These are phyloP conservation scores for Micrasema minimum DNA, from an alignment of 1,140 invertebrate genomes.

Conservation along the genomic window DNA sequence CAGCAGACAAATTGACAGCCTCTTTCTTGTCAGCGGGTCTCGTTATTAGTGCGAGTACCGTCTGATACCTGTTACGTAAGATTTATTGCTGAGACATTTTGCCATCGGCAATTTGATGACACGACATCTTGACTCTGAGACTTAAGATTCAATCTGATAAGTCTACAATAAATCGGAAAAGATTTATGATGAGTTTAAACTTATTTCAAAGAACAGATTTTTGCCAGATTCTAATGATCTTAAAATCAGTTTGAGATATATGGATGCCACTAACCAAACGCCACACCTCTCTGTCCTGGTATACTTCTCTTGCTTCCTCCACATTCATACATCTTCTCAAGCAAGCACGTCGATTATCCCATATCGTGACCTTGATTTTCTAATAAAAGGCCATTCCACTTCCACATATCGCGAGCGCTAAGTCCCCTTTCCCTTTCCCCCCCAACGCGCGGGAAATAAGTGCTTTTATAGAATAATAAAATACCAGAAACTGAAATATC, in stretches of 20 bases:
- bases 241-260: too few relatives aligned
- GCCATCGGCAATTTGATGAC: too few relatives aligned
- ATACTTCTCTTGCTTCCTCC: too few relatives aligned
- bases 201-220: too few relatives aligned
- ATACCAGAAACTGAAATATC: not conserved
- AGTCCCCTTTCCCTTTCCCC: slow-evolving; percentile 7
- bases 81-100: not conserved
- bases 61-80: not conserved
- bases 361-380: not conserved
- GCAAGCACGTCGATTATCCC: too few relatives aligned
- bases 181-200: slow-evolving; percentile 2
- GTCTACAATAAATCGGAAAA: not conserved
- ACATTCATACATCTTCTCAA: too few relatives aligned
- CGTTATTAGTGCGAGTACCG: not conserved
- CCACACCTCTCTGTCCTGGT: too few relatives aligned
- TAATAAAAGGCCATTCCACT: slow-evolving; percentile 15
- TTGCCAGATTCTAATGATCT: too few relatives aligned
- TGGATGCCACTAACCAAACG: too few relatives aligned
- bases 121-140: not conserved
- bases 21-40: not conserved
- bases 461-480: slow-evolving; percentile 21
- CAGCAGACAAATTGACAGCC: slow-evolving; percentile 6
- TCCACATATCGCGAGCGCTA: not conserved
- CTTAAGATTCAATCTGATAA: not conserved
- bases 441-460: slow-evolving; percentile 14